Evolutionary conservation across 2,113 vertebrate genomes (phyloP).

Genomic region (Microcebus jonahi): DNA sequence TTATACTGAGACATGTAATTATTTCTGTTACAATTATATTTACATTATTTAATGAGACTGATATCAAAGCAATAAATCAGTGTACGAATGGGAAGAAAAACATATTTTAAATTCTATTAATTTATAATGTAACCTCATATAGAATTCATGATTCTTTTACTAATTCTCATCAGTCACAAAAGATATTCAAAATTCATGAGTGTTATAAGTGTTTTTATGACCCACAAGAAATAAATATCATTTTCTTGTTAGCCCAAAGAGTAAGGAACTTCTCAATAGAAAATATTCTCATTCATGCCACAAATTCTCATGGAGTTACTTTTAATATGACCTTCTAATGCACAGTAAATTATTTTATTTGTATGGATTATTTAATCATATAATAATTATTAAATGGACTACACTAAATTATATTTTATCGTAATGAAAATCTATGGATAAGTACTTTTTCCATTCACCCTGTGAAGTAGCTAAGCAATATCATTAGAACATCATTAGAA

Average conservation of each 20-base stretch:
- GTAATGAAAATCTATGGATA: neutral
- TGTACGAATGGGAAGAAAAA: neutral
- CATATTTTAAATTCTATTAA: constrained; percentile 30
- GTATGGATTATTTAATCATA: neutral
- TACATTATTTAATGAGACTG: constrained; percentile 37
- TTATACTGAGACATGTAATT: neutral
- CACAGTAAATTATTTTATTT: neutral
- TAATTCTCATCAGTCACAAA: constrained; percentile 18
- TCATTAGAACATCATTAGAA: neutral
- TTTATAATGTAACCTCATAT: neutral
- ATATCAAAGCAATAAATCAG: constrained; percentile 29
- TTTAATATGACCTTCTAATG: neutral
- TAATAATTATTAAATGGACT: neutral
- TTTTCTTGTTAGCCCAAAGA: neutral
- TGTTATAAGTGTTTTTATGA: constrained; percentile 24
- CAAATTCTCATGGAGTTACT: neutral
- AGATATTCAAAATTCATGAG: constrained; percentile 44
- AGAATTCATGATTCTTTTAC: constrained; percentile 41
- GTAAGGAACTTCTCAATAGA: neutral
- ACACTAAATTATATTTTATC: constrained; percentile 44
- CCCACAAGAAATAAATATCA: neutral
- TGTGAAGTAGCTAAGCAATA: neutral
- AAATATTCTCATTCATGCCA: neutral
- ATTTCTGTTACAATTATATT: constrained; percentile 43
- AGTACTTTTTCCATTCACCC: neutral